Evolutionary conservation across 2,888 invertebrate genomes (phyloP).

Genomic region (Ypsolopha sequella): DNA sequence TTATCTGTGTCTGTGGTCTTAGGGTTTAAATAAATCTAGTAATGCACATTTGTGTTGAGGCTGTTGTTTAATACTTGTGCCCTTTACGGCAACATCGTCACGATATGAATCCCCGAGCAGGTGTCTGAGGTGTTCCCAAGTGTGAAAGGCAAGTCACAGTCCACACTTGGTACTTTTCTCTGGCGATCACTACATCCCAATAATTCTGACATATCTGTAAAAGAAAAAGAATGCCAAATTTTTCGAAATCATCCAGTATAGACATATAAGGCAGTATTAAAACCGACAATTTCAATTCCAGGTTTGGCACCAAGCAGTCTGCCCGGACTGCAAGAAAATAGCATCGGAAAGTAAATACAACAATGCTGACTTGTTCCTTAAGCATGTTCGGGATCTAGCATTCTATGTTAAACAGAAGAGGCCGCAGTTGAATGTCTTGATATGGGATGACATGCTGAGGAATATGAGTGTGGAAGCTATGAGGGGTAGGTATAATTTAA

Average conservation of each 20-base stretch:
- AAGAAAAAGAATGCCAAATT: no score
- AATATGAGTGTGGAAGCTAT: conserved; percentile 64
- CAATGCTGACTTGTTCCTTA: conserved; percentile 72
- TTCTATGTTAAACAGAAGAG: conserved; percentile 71
- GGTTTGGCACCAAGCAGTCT: conserved; percentile 81
- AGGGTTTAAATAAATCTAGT: no score
- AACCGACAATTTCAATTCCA: conserved; percentile 29
- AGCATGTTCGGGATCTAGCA: conserved; percentile 75
- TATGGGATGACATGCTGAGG: conserved; percentile 93
- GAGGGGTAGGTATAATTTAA: conserved; percentile 50
- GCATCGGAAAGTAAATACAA: conserved; percentile 57
- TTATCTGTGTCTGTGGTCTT: no score
- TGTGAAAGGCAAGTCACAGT: not conserved
- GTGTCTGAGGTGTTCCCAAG: no score
- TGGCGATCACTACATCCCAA: no score
- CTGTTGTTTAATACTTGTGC: no score
- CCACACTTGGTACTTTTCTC: not conserved
- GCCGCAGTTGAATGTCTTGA: conserved; percentile 75
- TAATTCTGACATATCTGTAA: no score
- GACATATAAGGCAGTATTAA: not conserved
- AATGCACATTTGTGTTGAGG: no score
- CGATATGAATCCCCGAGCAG: no score
- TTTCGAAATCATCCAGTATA: no score
- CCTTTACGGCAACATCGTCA: no score
- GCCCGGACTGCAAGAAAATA: conserved; percentile 66